A percentile compares a stretch with the other conserved stretches of the same genome.
phyloP scores from a whole-genome alignment of 2,113 vertebrate genomes.

The Forbesichthys agassizii region DNA sequence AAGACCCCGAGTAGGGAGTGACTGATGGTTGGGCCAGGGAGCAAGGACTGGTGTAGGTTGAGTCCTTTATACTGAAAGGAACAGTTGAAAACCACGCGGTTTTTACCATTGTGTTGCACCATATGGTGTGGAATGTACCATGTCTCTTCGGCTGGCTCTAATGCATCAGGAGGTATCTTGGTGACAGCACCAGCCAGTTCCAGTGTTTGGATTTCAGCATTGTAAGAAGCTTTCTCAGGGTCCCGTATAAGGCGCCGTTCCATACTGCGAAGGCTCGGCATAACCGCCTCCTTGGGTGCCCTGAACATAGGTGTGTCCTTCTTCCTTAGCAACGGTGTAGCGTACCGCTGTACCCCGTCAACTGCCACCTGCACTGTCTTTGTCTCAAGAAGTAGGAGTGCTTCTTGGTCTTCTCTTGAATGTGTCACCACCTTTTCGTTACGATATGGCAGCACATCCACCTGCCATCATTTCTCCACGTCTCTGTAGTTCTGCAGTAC shows the following conservation, averaged over 20 bases:
- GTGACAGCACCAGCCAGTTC: constrained; percentile 5
- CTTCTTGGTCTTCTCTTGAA: constrained; percentile 10
- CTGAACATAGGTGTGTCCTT: background rate
- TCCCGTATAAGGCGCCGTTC: constrained; percentile 20
- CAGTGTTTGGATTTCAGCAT: constrained; percentile 18
- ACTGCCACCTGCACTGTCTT: background rate
- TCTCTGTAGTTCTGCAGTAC: background rate
- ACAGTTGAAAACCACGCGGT: no score
- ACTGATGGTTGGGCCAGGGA: no score
- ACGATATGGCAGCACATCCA: background rate
- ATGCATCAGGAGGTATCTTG: background rate
- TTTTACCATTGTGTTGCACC: no score
- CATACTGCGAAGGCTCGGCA: constrained; percentile 1
- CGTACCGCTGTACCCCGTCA: background rate
- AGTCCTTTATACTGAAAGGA: no score
- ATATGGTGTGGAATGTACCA: no score
- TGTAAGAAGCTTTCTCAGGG: background rate
- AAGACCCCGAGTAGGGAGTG: no score
- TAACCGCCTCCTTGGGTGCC: constrained; percentile 1
- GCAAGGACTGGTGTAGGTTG: no score
- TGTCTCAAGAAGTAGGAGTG: background rate
- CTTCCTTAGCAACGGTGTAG: constrained; percentile 10
- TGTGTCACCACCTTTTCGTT: constrained; percentile 1
- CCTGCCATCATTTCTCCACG: constrained; percentile 10
- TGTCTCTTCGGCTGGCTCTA: no score